Percentiles rank a stretch among this genome's conserved stretches.
phyloP scores from a whole-genome alignment of 2,888 invertebrate genomes.

The Synergus umbraculus region DNA sequence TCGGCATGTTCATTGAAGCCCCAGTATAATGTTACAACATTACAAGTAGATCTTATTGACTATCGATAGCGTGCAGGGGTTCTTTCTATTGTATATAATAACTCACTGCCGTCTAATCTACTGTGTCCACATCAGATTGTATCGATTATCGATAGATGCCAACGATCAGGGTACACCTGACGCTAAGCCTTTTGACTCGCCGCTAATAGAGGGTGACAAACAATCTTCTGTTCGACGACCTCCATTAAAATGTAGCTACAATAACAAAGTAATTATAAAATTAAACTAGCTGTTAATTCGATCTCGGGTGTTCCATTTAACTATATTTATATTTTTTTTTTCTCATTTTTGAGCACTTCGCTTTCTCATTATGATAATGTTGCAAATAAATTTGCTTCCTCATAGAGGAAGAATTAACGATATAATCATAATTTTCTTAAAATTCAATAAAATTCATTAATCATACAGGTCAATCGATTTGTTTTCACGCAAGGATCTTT shows the following conservation, averaged over 20 bases:
- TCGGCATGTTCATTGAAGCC: slow-evolving; percentile 2
- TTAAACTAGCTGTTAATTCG: neutral
- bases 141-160: slow-evolving; percentile 7
- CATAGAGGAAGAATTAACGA: no score
- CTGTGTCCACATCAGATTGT: slow-evolving; percentile 60
- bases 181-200: neutral
- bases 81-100: slow-evolving; percentile 63
- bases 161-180: neutral
- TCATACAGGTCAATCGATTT: no score
- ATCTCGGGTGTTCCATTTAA: no score
- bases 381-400: no score
- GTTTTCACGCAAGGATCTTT: no score
- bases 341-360: no score
- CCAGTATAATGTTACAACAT: slow-evolving; percentile 47
- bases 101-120: slow-evolving; percentile 55
- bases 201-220: neutral
- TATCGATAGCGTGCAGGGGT: slow-evolving; percentile 42
- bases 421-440: no score
- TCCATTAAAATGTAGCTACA: neutral
- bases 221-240: neutral
- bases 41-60: slow-evolving; percentile 65
- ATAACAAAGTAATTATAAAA: neutral
- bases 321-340: no score
- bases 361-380: no score
- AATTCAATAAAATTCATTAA: no score